A percentile compares a stretch with the other conserved stretches of the same genome.
These are phyloP conservation scores for Beris morrisii DNA, from an alignment of 2,888 invertebrate species.

Conservation along the genomic window DNA sequence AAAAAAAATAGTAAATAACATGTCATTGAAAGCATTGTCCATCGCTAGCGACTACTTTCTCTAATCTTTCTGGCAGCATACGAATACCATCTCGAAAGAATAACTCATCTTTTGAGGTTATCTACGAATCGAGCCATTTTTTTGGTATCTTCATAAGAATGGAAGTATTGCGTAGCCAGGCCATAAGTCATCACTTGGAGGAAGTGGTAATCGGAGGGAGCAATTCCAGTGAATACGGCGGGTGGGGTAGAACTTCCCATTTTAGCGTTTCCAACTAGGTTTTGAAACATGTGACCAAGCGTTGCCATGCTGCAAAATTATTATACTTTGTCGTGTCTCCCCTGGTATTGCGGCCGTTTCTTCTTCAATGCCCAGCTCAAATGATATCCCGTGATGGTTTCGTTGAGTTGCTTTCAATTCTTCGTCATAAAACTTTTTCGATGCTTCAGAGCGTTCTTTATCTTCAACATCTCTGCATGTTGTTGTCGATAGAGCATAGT, in stretches of 20 bases:
- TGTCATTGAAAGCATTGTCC: background rate
- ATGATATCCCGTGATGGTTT: no score
- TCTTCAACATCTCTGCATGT: no score
- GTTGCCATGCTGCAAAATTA: background rate
- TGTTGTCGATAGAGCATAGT: no score
- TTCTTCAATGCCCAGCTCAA: no score
- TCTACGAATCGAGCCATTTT: no score
- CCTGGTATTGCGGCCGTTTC: background rate
- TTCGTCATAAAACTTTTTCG: no score
- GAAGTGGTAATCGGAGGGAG: background rate
- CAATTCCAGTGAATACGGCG: background rate
- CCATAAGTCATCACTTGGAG: background rate
- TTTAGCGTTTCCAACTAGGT: conserved; percentile 7
- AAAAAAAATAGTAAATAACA: no score
- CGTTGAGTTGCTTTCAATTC: no score
- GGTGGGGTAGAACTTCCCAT: background rate
- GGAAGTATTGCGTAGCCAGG: background rate
- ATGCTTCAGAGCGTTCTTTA: no score
- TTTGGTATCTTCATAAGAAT: no score
- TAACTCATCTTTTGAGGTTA: no score
- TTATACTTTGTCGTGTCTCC: conserved; percentile 4
- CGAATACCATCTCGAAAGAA: no score
- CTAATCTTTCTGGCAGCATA: background rate
- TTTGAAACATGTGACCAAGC: background rate
- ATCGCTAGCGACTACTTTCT: background rate